phyloP scores from a whole-genome alignment of 2,113 vertebrate genomes.

The Sphaerodactylus townsendi region DNA sequence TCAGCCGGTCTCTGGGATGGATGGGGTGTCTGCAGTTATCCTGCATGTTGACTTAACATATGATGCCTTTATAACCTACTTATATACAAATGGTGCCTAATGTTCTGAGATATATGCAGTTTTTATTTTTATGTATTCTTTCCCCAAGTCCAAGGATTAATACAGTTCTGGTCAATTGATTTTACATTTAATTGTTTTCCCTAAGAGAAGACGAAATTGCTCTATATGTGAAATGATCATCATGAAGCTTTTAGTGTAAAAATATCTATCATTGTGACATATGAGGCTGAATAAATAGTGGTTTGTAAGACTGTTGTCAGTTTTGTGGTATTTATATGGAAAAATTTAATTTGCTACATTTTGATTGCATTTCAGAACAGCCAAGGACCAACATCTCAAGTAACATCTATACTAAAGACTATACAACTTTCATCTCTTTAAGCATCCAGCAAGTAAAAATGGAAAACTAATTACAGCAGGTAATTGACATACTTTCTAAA shows the following conservation, averaged over 20 bases:
- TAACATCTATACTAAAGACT: slow-evolving; percentile 45
- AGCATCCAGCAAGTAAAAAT: slow-evolving; percentile 57
- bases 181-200: not conserved
- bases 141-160: not conserved
- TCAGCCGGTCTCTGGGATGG: too few species aligned
- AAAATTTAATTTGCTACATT: slow-evolving; percentile 54
- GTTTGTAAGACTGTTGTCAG: slow-evolving; percentile 22
- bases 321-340: slow-evolving; percentile 36
- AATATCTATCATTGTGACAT: slow-evolving; percentile 4
- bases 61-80: not conserved
- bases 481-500: slow-evolving; percentile 53
- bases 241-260: not conserved
- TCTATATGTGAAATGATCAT: not conserved
- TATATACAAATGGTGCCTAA: not conserved
- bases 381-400: slow-evolving; percentile 55
- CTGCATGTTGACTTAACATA: not conserved
- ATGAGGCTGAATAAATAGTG: slow-evolving; percentile 8
- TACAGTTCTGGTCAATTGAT: not conserved
- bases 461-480: slow-evolving; percentile 71
- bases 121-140: not conserved
- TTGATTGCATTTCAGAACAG: slow-evolving; percentile 70
- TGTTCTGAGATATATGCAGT: not conserved
- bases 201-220: not conserved
- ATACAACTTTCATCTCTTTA: slow-evolving; percentile 37
- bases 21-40: too few species aligned